Base-by-base conservation (phyloP, 2,113 vertebrate genomes). In the Macrotus californicus region DNA sequence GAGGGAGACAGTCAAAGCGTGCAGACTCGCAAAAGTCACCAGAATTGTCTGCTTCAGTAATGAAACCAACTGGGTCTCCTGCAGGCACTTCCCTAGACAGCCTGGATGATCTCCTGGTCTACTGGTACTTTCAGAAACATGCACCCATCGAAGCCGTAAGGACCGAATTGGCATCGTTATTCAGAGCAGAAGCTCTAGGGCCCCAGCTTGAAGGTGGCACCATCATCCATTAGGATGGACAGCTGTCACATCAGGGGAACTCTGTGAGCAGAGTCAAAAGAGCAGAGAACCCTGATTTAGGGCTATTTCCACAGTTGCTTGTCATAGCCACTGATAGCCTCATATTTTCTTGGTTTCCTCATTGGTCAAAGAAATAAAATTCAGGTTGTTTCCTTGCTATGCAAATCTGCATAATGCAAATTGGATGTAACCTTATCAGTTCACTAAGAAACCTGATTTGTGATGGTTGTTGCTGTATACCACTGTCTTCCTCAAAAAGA, bases 21-120 rank as follows among this genome's bases (percentile, higher is more conserved):
- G 36, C 59, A 83, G 73, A 85, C 31, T 76, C 43, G 6, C 50
- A 75, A 87, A 94, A 48, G 83, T 94, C 93, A 89, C 59, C 39
- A 75, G 70, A n/a, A 80, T 19, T 87, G 66, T 59, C 80, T 73
- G 52, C 59, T 94, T 97, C 52, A 73, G 76, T 72, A 79, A 59
- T 41, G 66, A 84, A 95, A 81, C 86, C 76, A 64, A 36, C 8
- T 11, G 46, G 77, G 39, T 43, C 66, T 72, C 56, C 69, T 61
- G 61, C 34, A 66, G 86, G 66, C 46, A 87, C 48, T 70, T 85
- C 56, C 13, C n/a, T 88, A 73, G 22, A 64, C 72, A 82, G 67
- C 61, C 72, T 87, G 54, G 70, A 72, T 52, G 84, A 56, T 50
- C 61, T 85, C 76, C 59, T 26, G 3, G 43, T 92, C 72, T 48